Conservation (phyloP, 2,113 vertebrate species). For the Lagopus leucura region DNA sequence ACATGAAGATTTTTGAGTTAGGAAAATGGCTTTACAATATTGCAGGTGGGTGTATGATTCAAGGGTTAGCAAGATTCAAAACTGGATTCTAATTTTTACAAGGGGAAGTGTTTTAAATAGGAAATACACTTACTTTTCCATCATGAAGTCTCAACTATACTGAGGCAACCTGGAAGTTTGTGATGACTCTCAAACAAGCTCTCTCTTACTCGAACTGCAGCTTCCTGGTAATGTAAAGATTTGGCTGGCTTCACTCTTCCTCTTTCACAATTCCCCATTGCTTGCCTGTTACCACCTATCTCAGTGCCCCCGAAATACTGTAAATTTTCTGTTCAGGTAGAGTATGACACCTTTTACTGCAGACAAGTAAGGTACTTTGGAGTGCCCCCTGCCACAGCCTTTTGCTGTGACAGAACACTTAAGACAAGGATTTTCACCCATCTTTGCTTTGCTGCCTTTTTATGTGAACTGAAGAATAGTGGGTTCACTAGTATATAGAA, state of each 20-base stretch:
- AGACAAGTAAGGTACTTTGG: background rate
- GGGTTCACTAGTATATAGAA: background rate
- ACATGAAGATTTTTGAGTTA: background rate
- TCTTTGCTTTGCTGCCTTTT: background rate
- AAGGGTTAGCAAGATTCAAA: background rate
- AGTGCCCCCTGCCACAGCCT: background rate
- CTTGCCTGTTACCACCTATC: background rate
- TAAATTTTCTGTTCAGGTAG: background rate
- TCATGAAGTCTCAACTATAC: background rate
- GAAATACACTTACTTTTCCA: background rate
- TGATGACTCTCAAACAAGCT: background rate
- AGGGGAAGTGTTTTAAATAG: background rate
- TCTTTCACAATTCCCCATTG: background rate
- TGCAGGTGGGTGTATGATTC: background rate
- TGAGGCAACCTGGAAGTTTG: background rate
- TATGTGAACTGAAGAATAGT: background rate
- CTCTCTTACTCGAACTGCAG: background rate
- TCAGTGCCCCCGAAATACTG: background rate
- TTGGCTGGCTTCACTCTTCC: background rate
- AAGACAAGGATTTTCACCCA: background rate
- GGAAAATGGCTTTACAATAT: accelerated
- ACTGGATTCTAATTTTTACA: background rate
- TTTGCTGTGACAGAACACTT: background rate
- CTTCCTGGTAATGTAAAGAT: background rate
- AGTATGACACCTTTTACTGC: background rate